A percentile compares a stretch with the other conserved stretches of the same genome.
phyloP scores from a whole-genome alignment of 2,888 invertebrate species.

The Acanthopleura granulata region DNA sequence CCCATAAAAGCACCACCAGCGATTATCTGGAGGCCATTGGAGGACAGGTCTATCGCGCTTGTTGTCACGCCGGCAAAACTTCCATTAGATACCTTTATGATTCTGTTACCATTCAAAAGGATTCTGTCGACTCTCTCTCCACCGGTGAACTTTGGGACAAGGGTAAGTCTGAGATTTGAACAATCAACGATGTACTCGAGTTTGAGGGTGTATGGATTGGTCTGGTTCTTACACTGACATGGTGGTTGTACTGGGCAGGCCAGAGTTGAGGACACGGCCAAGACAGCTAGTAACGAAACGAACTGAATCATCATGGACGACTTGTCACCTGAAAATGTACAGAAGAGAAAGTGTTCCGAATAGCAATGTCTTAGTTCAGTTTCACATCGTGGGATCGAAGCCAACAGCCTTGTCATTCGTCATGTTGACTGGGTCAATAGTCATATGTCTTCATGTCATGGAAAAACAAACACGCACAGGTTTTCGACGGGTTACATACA shows the following conservation, averaged over 20 bases:
- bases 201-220: neutral
- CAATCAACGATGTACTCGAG: slow-evolving; percentile 17
- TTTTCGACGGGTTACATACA: no score
- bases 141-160: slow-evolving; percentile 6
- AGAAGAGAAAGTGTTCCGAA: no score
- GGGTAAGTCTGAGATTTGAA: neutral
- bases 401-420: no score
- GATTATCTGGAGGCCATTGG: neutral
- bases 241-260: neutral
- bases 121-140: neutral
- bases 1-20: neutral
- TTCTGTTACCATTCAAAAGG: neutral
- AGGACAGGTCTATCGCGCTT: slow-evolving; percentile 2
- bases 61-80: neutral
- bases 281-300: no score
- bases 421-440: no score
- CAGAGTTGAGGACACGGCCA: no score
- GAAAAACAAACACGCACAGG: no score
- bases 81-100: neutral
- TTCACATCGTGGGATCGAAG: no score
- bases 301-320: no score
- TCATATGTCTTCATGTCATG: no score
- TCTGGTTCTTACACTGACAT: neutral
- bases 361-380: no score
- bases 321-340: no score